Base-by-base conservation (phyloP, 2,888 invertebrate species). In the Mythimna impura region DNA sequence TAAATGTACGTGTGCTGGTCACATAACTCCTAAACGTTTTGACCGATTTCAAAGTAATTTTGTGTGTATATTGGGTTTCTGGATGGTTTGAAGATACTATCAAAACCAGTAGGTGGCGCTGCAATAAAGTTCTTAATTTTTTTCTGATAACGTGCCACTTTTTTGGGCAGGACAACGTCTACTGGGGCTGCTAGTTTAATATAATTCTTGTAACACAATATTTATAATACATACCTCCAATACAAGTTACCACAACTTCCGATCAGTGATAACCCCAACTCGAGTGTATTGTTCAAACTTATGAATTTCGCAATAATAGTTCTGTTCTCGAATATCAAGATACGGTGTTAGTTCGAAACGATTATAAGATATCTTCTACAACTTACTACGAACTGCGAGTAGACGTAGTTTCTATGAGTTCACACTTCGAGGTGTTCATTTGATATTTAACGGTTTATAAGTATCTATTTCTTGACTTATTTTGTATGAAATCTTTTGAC, bases 341-440 rank as follows among this genome's bases (percentile, higher is more conserved):
- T 68, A 63, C 66, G 71, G 64, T n/a, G 71, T 73, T 77, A 81
- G 83, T 86, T 80, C 40, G 14, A 36, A 81, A 70, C 78, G 80
- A 83, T 86, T 81, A 69, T 69, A 36, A 67, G 81, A 86, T 86
- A 87, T 87, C 71, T 81, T 76, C n/a, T 60, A 17, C 58, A 25
- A 22, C 65, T 74, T 64, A 74, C 66, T 75, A 64, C 75, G 76
- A 77, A 86, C 67, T 78, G 71, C 61, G 43, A 54, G 43, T 73
- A 76, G 76, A 80, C 80, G 60, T 78, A 86, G 83, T 87, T 85
- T 74, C 71, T 58, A 78, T 66, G 63, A 87, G 80, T 83, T 87
- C 77, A 64, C 73, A 80, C 77, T 81, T 73, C 52, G 81, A 81
- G 74, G 82, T 79, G 83, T 84, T 84, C 72, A 83, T 82, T 77